phyloP scores from a whole-genome alignment of 2,888 invertebrate species.

The Drosophila bunnanda region DNA sequence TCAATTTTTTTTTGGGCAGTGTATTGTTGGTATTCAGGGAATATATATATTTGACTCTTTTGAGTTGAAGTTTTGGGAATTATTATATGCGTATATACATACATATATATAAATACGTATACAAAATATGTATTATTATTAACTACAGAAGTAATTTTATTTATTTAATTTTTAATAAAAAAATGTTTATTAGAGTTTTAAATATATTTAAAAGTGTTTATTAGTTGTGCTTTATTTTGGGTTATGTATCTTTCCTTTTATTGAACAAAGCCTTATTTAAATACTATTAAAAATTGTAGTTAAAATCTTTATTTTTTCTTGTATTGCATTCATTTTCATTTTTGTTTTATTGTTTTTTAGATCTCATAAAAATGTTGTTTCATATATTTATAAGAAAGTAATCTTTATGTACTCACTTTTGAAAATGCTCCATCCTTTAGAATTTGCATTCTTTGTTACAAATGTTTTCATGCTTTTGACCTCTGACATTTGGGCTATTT shows the following conservation, averaged over 20 bases:
- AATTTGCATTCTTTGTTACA: background rate
- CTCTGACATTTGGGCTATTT: background rate
- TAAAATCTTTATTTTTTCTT: too few species aligned
- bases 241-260: too few species aligned
- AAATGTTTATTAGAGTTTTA: background rate
- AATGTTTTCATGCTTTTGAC: background rate
- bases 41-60: background rate
- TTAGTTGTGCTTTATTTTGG: background rate
- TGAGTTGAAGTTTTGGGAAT: too few species aligned
- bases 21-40: background rate
- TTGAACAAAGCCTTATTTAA: too few species aligned
- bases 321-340: too few species aligned
- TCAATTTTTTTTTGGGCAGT: conserved; percentile 26
- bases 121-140: background rate
- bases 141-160: background rate
- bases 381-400: too few species aligned
- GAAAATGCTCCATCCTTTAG: rapidly evolving
- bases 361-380: too few species aligned
- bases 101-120: too few species aligned
- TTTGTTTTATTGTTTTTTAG: too few species aligned
- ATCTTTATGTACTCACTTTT: background rate
- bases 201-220: too few species aligned
- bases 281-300: background rate
- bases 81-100: too few species aligned
- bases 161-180: too few species aligned